Conservation (phyloP, 2,797 vertebrate species). For the Scomberomorus guttatus region DNA sequence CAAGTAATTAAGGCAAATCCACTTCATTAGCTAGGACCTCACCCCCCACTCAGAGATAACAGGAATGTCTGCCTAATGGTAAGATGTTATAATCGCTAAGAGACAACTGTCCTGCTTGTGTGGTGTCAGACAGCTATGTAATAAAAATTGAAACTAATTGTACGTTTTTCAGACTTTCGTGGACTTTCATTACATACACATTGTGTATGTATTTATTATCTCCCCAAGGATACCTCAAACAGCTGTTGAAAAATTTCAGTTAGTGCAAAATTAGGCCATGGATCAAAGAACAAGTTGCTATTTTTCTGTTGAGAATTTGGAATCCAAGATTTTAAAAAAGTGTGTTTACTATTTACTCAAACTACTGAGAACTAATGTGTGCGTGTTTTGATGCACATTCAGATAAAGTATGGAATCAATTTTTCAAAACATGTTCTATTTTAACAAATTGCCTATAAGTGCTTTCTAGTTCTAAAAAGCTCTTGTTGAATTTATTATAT, state of each 20-base stretch:
- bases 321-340: background rate
- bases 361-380: background rate
- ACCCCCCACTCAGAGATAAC: conserved; percentile 64
- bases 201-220: background rate
- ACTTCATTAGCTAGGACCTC: conserved; percentile 77
- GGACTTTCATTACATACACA: background rate
- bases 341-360: background rate
- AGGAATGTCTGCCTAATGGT: conserved; percentile 50
- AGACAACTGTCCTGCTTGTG: conserved; percentile 37
- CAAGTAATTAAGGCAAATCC: conserved; percentile 81
- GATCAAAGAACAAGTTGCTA: background rate
- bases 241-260: background rate
- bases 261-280: background rate
- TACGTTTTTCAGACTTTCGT: background rate
- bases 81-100: conserved; percentile 49
- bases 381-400: background rate
- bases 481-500: conserved; percentile 5
- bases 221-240: background rate
- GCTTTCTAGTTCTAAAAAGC: conserved; percentile 1
- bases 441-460: background rate
- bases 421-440: background rate
- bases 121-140: conserved; percentile 16
- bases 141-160: conserved; percentile 1
- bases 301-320: background rate
- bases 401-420: background rate